Evolutionary conservation across 2,113 vertebrate genomes (phyloP).

Genomic region (Bombycilla garrulus): DNA sequence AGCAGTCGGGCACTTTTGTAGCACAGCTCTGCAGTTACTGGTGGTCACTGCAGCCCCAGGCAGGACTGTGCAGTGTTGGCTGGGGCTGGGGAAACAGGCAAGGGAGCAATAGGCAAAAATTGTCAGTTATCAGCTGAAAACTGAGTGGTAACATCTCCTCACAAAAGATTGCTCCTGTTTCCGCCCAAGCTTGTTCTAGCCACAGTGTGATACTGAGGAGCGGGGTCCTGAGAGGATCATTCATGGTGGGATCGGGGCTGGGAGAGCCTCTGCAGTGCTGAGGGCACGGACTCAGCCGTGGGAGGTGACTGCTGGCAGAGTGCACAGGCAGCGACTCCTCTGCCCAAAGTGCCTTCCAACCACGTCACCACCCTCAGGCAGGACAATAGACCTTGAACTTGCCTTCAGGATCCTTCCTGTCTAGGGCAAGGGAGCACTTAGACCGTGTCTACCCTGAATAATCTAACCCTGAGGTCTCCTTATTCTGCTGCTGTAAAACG

Average conservation of each 20-base stretch:
- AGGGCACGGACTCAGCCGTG: fast-evolving
- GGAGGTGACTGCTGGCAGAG: background rate
- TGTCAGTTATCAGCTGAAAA: background rate
- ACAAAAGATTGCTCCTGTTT: background rate
- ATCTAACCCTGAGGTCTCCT: background rate
- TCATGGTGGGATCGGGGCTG: background rate
- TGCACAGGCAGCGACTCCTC: background rate
- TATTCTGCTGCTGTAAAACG: background rate
- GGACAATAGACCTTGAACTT: background rate
- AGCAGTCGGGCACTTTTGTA: background rate
- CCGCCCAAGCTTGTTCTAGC: background rate
- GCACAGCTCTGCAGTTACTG: background rate
- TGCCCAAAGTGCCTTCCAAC: background rate
- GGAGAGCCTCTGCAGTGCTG: background rate
- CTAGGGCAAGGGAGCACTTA: background rate
- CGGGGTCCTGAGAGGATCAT: background rate
- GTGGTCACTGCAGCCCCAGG: background rate
- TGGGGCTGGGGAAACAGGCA: background rate
- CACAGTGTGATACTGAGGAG: background rate
- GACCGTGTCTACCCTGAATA: background rate
- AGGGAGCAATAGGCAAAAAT: background rate
- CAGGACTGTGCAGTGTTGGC: background rate
- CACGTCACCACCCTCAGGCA: background rate
- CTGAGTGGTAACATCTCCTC: background rate
- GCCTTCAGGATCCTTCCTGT: background rate